phyloP scores from a whole-genome alignment of 1,140 invertebrate genomes.

The Ips nitidus region DNA sequence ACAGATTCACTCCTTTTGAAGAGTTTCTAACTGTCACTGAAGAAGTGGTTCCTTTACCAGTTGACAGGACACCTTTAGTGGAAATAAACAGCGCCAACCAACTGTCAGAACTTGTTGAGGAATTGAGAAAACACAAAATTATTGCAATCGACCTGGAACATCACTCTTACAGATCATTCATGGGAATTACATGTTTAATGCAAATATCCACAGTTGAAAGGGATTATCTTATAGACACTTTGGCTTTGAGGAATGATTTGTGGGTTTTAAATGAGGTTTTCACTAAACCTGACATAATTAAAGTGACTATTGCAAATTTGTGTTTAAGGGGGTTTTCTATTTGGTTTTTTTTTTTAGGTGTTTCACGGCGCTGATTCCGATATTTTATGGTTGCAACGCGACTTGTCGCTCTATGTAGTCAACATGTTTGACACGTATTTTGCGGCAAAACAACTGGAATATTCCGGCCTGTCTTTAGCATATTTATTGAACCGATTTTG shows the following conservation, averaged over 20 bases:
- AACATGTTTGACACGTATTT: constrained; percentile 97
- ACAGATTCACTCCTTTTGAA: constrained; percentile 63
- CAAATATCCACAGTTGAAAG: constrained; percentile 87
- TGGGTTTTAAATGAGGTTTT: constrained; percentile 88
- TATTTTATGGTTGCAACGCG: constrained; percentile 92
- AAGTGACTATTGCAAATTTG: constrained; percentile 60
- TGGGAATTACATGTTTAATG: constrained; percentile 88
- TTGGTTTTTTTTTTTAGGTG: constrained; percentile 56
- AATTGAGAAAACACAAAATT: constrained; percentile 67
- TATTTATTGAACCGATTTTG: constrained; percentile 82
- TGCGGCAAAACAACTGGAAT: constrained; percentile 76
- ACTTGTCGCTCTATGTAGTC: constrained; percentile 93
- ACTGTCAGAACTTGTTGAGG: constrained; percentile 66
- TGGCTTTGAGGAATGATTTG: constrained; percentile 80
- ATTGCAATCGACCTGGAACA: constrained; percentile 90
- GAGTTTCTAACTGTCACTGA: constrained; percentile 54
- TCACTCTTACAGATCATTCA: constrained; percentile 81
- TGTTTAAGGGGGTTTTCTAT: neutral
- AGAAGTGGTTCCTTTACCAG: constrained; percentile 51
- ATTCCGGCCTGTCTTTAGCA: constrained; percentile 73
- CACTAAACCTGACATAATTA: constrained; percentile 87
- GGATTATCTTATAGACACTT: constrained; percentile 92
- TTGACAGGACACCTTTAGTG: constrained; percentile 68
- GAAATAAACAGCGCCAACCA: constrained; percentile 68
- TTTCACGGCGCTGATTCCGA: constrained; percentile 92